Conservation (phyloP, 1,140 invertebrate species). For the Anoplophora glabripennis region DNA sequence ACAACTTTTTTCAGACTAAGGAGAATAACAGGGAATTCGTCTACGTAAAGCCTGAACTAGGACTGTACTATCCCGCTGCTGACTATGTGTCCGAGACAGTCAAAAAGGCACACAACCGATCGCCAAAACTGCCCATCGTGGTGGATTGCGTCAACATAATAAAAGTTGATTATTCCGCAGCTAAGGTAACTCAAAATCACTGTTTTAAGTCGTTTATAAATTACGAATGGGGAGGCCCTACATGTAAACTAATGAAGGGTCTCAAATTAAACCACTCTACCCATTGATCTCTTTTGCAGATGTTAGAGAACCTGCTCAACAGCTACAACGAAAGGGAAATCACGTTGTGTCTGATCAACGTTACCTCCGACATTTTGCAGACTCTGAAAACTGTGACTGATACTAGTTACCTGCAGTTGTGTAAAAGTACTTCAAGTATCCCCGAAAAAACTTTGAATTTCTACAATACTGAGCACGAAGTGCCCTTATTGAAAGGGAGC, state of each 20-base stretch:
- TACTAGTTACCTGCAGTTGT: slow-evolving; percentile 28
- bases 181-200: slow-evolving; percentile 29
- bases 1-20: slow-evolving; percentile 1
- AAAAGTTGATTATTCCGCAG: slow-evolving; percentile 62
- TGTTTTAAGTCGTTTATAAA: too few relatives aligned
- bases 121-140: slow-evolving; percentile 53
- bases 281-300: slow-evolving; percentile 25
- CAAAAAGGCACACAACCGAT: slow-evolving; percentile 51
- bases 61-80: slow-evolving; percentile 85
- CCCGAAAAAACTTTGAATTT: slow-evolving; percentile 14
- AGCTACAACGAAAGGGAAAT: slow-evolving; percentile 34
- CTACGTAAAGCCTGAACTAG: slow-evolving; percentile 76
- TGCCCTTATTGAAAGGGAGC: slow-evolving; percentile 20
- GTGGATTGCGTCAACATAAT: slow-evolving; percentile 60
- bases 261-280: too few relatives aligned
- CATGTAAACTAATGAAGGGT: too few relatives aligned
- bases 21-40: slow-evolving; percentile 68
- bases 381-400: slow-evolving; percentile 28
- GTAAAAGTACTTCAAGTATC: slow-evolving; percentile 18
- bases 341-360: slow-evolving; percentile 34
- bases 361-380: slow-evolving; percentile 30
- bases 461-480: slow-evolving; percentile 11
- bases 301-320: slow-evolving; percentile 31
- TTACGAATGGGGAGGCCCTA: too few relatives aligned
- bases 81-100: slow-evolving; percentile 56